These are phyloP conservation scores for Sturmia bella DNA, from an alignment of 2,888 invertebrate species.

Conservation along the genomic window DNA sequence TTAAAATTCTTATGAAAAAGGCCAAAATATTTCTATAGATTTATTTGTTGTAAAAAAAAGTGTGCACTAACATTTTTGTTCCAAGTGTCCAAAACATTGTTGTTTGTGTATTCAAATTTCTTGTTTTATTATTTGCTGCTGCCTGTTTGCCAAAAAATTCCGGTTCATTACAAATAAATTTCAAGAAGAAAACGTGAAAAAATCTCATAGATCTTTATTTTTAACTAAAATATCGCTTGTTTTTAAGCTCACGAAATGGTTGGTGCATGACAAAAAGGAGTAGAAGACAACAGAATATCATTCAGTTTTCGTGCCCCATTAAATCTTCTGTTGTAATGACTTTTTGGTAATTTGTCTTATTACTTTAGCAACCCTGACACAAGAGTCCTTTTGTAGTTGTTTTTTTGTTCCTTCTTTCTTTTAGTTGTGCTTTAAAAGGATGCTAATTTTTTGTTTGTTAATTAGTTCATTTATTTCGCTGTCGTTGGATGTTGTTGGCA, in stretches of 20 bases:
- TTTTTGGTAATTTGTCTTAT: slow-evolving; percentile 69
- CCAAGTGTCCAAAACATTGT: slow-evolving; percentile 79
- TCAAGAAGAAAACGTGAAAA: slow-evolving; percentile 53
- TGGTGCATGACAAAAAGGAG: not conserved
- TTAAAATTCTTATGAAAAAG: slow-evolving; percentile 48
- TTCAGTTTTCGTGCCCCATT: slow-evolving; percentile 69
- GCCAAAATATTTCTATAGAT: slow-evolving; percentile 43
- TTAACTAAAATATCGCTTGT: not conserved
- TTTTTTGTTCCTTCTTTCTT: not conserved
- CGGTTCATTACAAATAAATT: slow-evolving; percentile 65
- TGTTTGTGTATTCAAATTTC: slow-evolving; percentile 77
- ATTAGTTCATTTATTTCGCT: slow-evolving; percentile 58
- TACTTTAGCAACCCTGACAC: slow-evolving; percentile 48
- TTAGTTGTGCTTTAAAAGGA: slow-evolving; percentile 29
- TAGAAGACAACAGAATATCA: slow-evolving; percentile 51
- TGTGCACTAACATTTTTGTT: slow-evolving; percentile 72
- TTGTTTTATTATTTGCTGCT: slow-evolving; percentile 49
- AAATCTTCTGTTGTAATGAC: slow-evolving; percentile 68
- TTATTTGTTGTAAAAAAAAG: slow-evolving; percentile 33
- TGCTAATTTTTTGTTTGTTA: slow-evolving; percentile 65
- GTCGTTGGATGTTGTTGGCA: not conserved
- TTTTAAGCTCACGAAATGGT: not conserved
- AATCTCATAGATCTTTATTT: slow-evolving; percentile 8
- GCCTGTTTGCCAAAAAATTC: slow-evolving; percentile 70
- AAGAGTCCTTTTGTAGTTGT: slow-evolving; percentile 30